Conservation (phyloP, 2,113 vertebrate species). For the Rallus limicola region DNA sequence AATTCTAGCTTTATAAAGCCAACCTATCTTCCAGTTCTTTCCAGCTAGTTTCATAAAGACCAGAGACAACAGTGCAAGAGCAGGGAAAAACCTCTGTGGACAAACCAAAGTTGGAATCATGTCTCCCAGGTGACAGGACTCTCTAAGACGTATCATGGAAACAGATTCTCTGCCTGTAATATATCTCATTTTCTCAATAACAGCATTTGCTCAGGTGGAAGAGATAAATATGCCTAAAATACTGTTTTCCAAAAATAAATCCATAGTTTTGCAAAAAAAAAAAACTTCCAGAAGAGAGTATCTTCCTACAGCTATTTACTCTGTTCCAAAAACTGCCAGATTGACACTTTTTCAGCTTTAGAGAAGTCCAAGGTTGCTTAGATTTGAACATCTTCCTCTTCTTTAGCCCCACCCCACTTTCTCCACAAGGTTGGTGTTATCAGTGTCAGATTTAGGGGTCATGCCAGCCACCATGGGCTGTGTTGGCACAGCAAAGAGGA, state of each 20-base stretch:
- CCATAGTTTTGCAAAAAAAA: background rate
- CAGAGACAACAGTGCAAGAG: background rate
- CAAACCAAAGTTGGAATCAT: background rate
- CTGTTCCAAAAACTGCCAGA: background rate
- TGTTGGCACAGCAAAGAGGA: background rate
- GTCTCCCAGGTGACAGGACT: accelerated
- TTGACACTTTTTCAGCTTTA: background rate
- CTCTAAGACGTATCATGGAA: accelerated
- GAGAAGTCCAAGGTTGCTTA: background rate
- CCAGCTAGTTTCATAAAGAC: background rate
- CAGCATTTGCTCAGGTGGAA: background rate
- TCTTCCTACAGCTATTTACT: background rate
- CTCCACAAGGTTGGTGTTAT: too few species aligned
- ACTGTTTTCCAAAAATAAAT: background rate
- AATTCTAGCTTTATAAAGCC: background rate
- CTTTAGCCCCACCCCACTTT: background rate
- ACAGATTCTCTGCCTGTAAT: background rate
- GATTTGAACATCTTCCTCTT: background rate
- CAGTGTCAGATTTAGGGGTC: background rate
- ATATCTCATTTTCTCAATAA: background rate
- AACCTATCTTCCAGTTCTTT: background rate
- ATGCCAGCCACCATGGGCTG: background rate
- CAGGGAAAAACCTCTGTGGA: background rate
- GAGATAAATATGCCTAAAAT: background rate
- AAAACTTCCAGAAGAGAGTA: background rate